Evolutionary conservation across 1,140 invertebrate genomes (phyloP).

Genomic region (Leptopilina clavipes): DNA sequence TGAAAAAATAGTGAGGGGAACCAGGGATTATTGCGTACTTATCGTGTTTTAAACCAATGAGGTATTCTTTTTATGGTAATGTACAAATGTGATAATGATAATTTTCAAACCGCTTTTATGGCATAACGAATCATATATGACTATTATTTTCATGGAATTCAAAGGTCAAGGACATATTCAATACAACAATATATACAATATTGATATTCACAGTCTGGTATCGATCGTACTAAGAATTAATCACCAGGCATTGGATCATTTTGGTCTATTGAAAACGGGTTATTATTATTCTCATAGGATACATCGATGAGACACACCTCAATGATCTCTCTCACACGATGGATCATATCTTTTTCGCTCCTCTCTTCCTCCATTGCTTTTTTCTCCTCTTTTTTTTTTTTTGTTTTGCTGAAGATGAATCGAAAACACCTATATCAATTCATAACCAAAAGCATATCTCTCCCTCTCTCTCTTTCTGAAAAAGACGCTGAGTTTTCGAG

Average conservation of each 20-base stretch:
- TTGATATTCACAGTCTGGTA: neutral
- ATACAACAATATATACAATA: neutral
- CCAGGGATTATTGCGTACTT: too few species aligned
- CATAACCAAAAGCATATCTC: slow-evolving; percentile 20
- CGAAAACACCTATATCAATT: slow-evolving; percentile 41
- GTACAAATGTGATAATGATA: too few species aligned
- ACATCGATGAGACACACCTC: slow-evolving; percentile 22
- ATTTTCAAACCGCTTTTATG: too few species aligned
- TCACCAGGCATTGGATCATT: neutral
- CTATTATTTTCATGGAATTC: too few species aligned
- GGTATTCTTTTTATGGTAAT: too few species aligned
- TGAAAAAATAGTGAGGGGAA: neutral
- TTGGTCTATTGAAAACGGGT: slow-evolving; percentile 17
- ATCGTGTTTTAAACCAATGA: too few species aligned
- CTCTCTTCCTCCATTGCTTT: slow-evolving; percentile 28
- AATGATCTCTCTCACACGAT: neutral
- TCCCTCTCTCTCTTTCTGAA: neutral
- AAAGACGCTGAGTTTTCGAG: slow-evolving; percentile 37
- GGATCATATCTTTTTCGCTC: slow-evolving; percentile 39
- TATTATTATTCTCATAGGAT: slow-evolving; percentile 25
- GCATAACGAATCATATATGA: too few species aligned
- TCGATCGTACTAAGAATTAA: slow-evolving; percentile 25
- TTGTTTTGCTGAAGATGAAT: slow-evolving; percentile 36
- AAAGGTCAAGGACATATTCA: neutral
- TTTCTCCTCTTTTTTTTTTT: slow-evolving; percentile 14